Percentiles rank a stretch among this genome's conserved stretches.
Conservation (phyloP, 2,113 vertebrate species). For the Xiphophorus couchianus region DNA sequence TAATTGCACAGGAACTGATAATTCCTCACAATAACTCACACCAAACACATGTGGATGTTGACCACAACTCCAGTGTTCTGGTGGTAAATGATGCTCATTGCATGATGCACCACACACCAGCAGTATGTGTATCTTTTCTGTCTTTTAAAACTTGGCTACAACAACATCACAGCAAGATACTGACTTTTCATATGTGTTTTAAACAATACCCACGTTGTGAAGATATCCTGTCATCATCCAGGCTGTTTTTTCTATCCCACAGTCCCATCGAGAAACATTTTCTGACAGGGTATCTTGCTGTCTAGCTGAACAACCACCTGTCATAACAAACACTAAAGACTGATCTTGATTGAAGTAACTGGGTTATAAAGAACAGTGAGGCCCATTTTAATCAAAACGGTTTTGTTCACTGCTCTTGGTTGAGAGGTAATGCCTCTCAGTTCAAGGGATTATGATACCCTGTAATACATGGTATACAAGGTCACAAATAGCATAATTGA, state of each 20-base stretch:
- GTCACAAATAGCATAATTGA: not conserved
- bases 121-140: too few relatives aligned
- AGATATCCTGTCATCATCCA: not conserved
- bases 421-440: not conserved
- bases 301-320: not conserved
- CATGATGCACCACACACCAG: too few relatives aligned
- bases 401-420: slow-evolving; percentile 3
- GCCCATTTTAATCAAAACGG: slow-evolving; percentile 14
- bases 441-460: not conserved
- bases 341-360: slow-evolving; percentile 18
- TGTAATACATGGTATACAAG: not conserved
- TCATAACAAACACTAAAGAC: slow-evolving; percentile 2
- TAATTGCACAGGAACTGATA: too few relatives aligned
- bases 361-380: slow-evolving; percentile 3
- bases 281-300: not conserved
- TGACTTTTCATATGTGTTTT: not conserved
- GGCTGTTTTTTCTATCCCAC: not conserved
- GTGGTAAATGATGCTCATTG: too few relatives aligned
- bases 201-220: not conserved
- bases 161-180: not conserved
- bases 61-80: too few relatives aligned
- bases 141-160: too few relatives aligned
- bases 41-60: too few relatives aligned
- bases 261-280: not conserved
- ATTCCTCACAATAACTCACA: too few relatives aligned